Base-by-base conservation (phyloP, 2,113 vertebrate species). In the Melanostigma gelatinosum region DNA sequence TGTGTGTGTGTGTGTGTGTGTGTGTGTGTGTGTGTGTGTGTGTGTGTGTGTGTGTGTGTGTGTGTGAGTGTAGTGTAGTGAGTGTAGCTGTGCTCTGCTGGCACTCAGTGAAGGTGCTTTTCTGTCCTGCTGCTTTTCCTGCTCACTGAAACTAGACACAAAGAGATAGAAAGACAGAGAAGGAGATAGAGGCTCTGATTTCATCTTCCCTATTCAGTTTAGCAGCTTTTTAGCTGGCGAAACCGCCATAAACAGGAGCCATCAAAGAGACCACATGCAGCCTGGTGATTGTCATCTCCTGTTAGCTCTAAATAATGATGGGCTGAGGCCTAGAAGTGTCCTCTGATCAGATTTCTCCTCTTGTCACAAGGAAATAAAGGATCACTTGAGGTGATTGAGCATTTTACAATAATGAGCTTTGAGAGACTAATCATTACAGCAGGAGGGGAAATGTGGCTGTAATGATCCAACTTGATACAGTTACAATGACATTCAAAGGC, bases 321-420 rank as follows among this genome's bases (percentile, higher is more conserved):
- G 71, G 80, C 58, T 29, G 72, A 64, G 40, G 84, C 69, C 79
- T 72, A 6, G 36, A 85, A 87, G 71, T 63, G 72, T 83, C 76
- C 77, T 85, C 82, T 82, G 77, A 83, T 87, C 83, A 79, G n/a
- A 83, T 85, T 65, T 88, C 77, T 73, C 58, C 65, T 91, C 76
- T 76, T 74, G 78, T 84, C 48, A 79, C 34, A 58, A 71, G 79
- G 65, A 86, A 64, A 80, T 80, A 58, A 87, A 87, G 69, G 69
- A 83, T 85, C 82, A 88, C 75, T 86, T 63, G 66, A 86, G 78
- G 70, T 77, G 77, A 88, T 52, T 80, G 68, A 72, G 48, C 54
- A 60, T 86, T 85, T 89, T 75, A 22, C 52, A 61, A 29, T 83
- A 87, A 88, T 72, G 68, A 83, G 77, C 66, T 52, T n/a, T 52